Evolutionary conservation across 2,888 invertebrate genomes (phyloP), one percentile per base, ranked within the genome.

Genomic region (Urechis unicinctus): DNA sequence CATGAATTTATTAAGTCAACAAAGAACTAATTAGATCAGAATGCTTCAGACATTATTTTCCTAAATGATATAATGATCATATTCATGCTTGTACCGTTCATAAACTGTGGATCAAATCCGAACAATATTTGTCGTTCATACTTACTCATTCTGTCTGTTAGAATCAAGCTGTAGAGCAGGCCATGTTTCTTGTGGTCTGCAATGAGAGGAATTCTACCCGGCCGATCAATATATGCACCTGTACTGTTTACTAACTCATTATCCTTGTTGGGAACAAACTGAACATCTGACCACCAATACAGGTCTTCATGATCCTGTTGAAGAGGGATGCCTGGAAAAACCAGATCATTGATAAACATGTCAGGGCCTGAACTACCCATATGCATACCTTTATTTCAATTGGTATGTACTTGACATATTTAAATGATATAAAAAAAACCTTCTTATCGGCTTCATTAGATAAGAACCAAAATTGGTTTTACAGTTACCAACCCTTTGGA

Each of bases 251-350:
- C 61, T 25, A 70, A 17, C 21, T 56, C 52, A 25, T 52, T 55
- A 56, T 69, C 70, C 54, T 68, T 64, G 57, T 65, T 64, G 2
- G 70, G 70, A 26, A 68, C 48, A 56, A 70, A 71, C 61, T 69
- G 66, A 24, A 65, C 67, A 63, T 69, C 68, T 29, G 61, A 57
- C 67, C 67, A 68, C 71, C 71, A 71, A 9, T 26, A 42, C 5
- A 50, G 28, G 5, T 5, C 24, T 3, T 48, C 36, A 13, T 9
- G 36, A 9, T 36, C 9, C 9, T 36, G 9, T 13, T 36, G 9
- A 36, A 36, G 17, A 13, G 9, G 9, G 9, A 36, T 17, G 36
- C 36, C 36, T 36, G n/a, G n/a, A n/a, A n/a, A n/a, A n/a, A n/a
- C n/a, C n/a, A n/a, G n/a, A n/a, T n/a, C n/a, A n/a, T n/a, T n/a